Evolutionary conservation across 2,113 vertebrate species (phyloP).

Genomic region (Sardina pilchardus): DNA sequence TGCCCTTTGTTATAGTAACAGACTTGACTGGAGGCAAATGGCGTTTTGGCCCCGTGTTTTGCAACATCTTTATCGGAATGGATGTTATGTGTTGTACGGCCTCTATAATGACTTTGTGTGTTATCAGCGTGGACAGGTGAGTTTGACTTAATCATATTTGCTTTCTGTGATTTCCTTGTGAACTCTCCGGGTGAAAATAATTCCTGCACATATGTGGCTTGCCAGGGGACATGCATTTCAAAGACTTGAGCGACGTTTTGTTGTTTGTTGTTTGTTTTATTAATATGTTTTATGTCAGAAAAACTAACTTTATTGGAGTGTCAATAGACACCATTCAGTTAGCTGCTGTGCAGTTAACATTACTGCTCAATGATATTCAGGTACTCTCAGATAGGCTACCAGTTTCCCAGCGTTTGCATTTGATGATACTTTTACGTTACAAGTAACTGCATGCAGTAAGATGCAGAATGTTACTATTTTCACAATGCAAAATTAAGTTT

Average conservation of each 20-base stretch:
- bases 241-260: too few species aligned
- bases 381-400: too few species aligned
- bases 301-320: background rate
- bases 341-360: too few species aligned
- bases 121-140: slow-evolving; percentile 81
- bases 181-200: background rate
- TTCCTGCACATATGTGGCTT: too few species aligned
- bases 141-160: slow-evolving; percentile 34
- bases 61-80: slow-evolving; percentile 81
- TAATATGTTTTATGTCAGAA: too few species aligned
- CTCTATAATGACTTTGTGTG: slow-evolving; percentile 80
- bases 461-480: too few species aligned
- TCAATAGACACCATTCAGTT: too few species aligned
- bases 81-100: slow-evolving; percentile 82
- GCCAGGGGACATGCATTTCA: too few species aligned
- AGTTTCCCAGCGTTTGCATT: background rate
- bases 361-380: too few species aligned
- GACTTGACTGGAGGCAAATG: slow-evolving; percentile 79
- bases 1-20: slow-evolving; percentile 79
- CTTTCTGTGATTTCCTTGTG: background rate
- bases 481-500: too few species aligned
- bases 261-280: too few species aligned
- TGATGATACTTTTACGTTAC: background rate
- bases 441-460: background rate
- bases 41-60: slow-evolving; percentile 79